Conservation (phyloP, 2,888 invertebrate species). For the Rhamnusium bicolor region DNA sequence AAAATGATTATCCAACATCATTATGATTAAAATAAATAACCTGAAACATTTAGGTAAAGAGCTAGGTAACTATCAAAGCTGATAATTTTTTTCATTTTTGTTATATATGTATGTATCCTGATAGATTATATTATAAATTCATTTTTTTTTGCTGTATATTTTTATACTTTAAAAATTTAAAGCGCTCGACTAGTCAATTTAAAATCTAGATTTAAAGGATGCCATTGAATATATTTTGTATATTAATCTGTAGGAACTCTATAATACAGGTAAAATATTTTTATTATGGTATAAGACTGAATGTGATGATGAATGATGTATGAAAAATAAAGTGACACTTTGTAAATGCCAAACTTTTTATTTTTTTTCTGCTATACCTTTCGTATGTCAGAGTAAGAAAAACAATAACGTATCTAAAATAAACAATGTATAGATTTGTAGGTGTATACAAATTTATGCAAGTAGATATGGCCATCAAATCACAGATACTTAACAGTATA, state of each 20-base stretch:
- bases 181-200: constrained; percentile 31
- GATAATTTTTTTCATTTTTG: neutral
- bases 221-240: constrained; percentile 32
- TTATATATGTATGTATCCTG: neutral
- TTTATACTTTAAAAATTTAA: constrained; percentile 4
- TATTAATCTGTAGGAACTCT: constrained; percentile 24
- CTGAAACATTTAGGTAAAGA: neutral
- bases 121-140: neutral
- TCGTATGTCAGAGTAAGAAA: too few relatives aligned
- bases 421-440: too few relatives aligned
- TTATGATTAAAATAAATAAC: neutral
- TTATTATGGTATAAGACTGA: constrained; percentile 45
- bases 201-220: constrained; percentile 13
- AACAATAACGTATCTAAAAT: too few relatives aligned
- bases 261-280: constrained; percentile 22
- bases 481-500: too few relatives aligned
- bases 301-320: constrained; percentile 29
- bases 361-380: neutral
- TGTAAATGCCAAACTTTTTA: neutral
- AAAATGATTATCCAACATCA: neutral
- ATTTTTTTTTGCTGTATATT: neutral
- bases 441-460: too few relatives aligned
- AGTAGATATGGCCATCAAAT: too few relatives aligned
- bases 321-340: constrained; percentile 22
- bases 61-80: neutral